phyloP scores from a whole-genome alignment of 2,797 vertebrate species.

The Sandelia bainsii region DNA sequence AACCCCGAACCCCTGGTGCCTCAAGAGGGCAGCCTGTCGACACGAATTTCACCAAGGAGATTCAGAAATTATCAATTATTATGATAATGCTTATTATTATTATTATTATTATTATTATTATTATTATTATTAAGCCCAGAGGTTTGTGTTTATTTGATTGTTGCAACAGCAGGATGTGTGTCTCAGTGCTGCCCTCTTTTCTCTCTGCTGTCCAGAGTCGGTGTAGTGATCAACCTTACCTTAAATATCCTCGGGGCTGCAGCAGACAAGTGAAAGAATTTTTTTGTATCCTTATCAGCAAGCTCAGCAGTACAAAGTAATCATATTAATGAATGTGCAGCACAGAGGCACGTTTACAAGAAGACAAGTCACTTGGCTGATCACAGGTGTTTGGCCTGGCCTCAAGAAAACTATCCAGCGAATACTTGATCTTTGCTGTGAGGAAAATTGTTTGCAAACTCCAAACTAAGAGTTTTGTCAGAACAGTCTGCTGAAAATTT shows the following conservation, averaged over 20 bases:
- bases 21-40: no score
- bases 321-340: slow-evolving; percentile 36
- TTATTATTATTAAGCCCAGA: neutral
- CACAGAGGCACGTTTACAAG: slow-evolving; percentile 26
- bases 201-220: slow-evolving; percentile 14
- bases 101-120: no score
- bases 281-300: slow-evolving; percentile 33
- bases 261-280: slow-evolving; percentile 27
- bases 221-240: slow-evolving; percentile 30
- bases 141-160: slow-evolving; percentile 14
- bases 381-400: slow-evolving; percentile 16
- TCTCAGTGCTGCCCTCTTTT: slow-evolving; percentile 16
- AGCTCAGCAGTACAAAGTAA: slow-evolving; percentile 40
- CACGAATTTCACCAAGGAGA: no score
- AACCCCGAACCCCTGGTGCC: no score
- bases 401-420: slow-evolving; percentile 6
- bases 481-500: slow-evolving; percentile 1
- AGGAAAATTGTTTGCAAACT: neutral
- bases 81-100: no score
- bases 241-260: slow-evolving; percentile 28
- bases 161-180: slow-evolving; percentile 13
- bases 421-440: slow-evolving; percentile 12
- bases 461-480: neutral
- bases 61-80: no score
- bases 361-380: slow-evolving; percentile 33